These are phyloP conservation scores for Merodon equestris DNA, from an alignment of 2,888 invertebrate species.

Conservation along the genomic window DNA sequence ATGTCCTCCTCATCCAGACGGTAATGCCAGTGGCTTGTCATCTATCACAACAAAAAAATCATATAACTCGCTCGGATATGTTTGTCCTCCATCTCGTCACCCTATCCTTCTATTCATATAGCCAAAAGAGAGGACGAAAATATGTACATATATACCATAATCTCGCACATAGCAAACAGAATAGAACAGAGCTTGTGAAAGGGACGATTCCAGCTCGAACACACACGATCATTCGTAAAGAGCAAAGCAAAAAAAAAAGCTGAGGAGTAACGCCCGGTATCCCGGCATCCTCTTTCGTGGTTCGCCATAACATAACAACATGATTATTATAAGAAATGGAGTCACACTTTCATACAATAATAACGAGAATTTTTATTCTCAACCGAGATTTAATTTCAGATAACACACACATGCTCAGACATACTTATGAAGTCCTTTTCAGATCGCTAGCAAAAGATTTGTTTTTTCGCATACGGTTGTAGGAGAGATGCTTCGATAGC, in stretches of 20 bases:
- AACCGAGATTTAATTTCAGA: conserved; percentile 68
- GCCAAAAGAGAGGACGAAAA: conserved; percentile 27
- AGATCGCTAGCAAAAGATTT: conserved; percentile 62
- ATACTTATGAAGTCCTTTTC: conserved; percentile 62
- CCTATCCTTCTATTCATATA: not conserved
- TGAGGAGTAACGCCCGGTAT: not conserved
- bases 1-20: conserved; percentile 16
- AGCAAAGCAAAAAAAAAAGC: conserved; percentile 8
- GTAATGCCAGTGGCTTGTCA: conserved; percentile 9
- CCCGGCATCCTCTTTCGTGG: too few relatives aligned
- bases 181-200: conserved; percentile 57
- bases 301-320: conserved; percentile 39
- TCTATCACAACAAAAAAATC: conserved; percentile 51
- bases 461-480: conserved; percentile 14
- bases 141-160: conserved; percentile 53
- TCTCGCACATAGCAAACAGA: conserved; percentile 47
- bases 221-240: conserved; percentile 37
- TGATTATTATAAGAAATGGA: conserved; percentile 68
- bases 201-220: conserved; percentile 40
- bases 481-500: conserved; percentile 15
- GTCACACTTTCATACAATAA: conserved; percentile 69
- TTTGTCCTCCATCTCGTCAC: conserved; percentile 21
- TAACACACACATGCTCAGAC: conserved; percentile 60
- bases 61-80: conserved; percentile 34
- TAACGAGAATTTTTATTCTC: conserved; percentile 67